Evolutionary conservation across 2,113 vertebrate genomes (phyloP), one percentile per base, ranked within the genome.

Genomic region (Oxyruncus cristatus): DNA sequence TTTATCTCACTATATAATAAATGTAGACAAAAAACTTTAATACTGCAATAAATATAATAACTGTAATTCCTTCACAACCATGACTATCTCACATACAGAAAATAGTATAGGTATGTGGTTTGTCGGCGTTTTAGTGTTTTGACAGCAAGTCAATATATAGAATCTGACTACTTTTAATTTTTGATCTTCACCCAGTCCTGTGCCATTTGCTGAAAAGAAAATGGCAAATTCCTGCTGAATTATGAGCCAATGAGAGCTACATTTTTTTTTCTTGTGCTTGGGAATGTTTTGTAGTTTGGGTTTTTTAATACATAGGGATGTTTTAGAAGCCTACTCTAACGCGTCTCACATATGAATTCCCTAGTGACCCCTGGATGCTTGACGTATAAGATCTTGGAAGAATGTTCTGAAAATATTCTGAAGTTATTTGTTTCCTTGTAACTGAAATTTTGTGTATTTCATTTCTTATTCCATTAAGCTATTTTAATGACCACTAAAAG

Each of bases 261-360:
- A 33, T 9, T 30, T 9, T 6, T 33, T 35, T 12, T 7, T 23
- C 41, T 72, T 65, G 5, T 37, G 14, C 18, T 41, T 73, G 4
- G 2, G 16, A 3, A 0, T 22, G 30, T 0, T 0, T 47, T 37
- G 8, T 23, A 7, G 3, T 49, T 55, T 37, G 6, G 5, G 0
- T 6, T 65, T 55, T 83, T 63, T 44, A 73, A 46, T 39, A 12
- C 3, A 8, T 5, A 46, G 2, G 20, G 63, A 46, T 55, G 72
- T 65, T 53, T 42, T 35, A 75, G 27, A 78, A 62, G 11, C 33
- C 16, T 80, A 22, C 26, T 50, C 5, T 78, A 56, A 66, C 8
- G 9, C 4, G 0, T 68, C 74, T 91, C 28, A 27, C 37, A 24
- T 37, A 42, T 5, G 26, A 61, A 46, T 85, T 26, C 8, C 8